These are phyloP conservation scores for Melanaphis sacchari DNA, from an alignment of 1,140 invertebrate species.

Conservation along the genomic window DNA sequence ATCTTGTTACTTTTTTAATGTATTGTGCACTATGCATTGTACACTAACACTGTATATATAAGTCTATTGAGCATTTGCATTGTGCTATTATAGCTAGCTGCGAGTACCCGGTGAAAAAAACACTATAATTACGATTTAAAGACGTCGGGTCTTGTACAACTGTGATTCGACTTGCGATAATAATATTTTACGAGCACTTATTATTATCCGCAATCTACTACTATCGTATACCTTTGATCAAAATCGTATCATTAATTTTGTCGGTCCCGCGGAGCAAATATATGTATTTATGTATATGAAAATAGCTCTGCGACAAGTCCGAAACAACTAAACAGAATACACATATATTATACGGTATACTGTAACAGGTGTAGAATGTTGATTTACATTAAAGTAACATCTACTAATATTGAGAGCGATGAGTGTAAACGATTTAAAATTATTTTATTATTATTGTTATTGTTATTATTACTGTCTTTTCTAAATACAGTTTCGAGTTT, in stretches of 20 bases:
- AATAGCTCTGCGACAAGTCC: not conserved
- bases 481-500: not conserved
- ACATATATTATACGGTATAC: no score
- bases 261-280: not conserved
- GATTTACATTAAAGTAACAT: not conserved
- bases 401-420: not conserved
- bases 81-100: not conserved
- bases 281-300: not conserved
- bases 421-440: not conserved
- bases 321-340: not conserved
- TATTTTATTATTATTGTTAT: no score
- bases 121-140: slow-evolving; percentile 1
- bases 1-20: not conserved
- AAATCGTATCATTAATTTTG: slow-evolving; percentile 10
- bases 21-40: not conserved
- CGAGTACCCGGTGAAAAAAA: not conserved
- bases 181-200: slow-evolving; percentile 9
- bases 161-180: not conserved
- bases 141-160: not conserved
- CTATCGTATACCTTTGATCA: not conserved
- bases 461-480: not conserved
- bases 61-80: not conserved
- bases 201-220: not conserved
- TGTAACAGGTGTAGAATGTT: not conserved
- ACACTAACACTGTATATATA: not conserved